Evolutionary conservation across 2,888 invertebrate species (phyloP).

Genomic region (Eugnorisma glareosa): DNA sequence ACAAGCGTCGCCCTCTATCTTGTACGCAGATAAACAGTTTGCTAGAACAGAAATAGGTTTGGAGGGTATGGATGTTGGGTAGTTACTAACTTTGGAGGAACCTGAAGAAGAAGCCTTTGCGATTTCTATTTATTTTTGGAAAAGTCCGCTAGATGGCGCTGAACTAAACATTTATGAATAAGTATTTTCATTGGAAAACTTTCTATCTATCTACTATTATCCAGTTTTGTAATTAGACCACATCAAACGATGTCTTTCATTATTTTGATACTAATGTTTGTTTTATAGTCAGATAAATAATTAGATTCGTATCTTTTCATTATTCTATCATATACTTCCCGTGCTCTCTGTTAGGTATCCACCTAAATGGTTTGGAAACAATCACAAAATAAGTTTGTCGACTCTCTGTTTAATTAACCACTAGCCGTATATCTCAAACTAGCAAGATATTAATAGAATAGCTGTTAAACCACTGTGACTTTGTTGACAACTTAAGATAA

Average conservation of each 20-base stretch:
- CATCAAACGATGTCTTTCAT: background rate
- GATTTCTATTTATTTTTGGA: background rate
- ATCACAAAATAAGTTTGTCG: background rate
- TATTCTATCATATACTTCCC: background rate
- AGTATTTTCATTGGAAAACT: background rate
- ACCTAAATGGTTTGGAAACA: background rate
- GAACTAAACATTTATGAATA: background rate
- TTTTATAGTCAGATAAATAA: background rate
- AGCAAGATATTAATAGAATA: background rate
- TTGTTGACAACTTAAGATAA: background rate
- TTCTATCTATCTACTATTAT: no score
- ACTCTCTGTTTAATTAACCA: background rate
- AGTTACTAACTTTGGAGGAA: background rate
- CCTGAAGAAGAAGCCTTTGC: background rate
- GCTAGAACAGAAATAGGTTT: background rate
- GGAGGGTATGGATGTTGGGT: background rate
- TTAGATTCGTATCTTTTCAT: background rate
- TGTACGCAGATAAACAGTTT: background rate
- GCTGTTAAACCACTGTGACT: background rate
- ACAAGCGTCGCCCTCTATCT: slow-evolving; percentile 31
- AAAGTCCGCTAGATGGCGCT: slow-evolving; percentile 41
- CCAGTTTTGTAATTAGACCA: background rate
- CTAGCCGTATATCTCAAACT: background rate
- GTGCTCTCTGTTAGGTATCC: background rate
- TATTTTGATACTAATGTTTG: background rate